Base-by-base conservation (phyloP, 2,888 invertebrate species). In the Ornithoptera priamus region DNA sequence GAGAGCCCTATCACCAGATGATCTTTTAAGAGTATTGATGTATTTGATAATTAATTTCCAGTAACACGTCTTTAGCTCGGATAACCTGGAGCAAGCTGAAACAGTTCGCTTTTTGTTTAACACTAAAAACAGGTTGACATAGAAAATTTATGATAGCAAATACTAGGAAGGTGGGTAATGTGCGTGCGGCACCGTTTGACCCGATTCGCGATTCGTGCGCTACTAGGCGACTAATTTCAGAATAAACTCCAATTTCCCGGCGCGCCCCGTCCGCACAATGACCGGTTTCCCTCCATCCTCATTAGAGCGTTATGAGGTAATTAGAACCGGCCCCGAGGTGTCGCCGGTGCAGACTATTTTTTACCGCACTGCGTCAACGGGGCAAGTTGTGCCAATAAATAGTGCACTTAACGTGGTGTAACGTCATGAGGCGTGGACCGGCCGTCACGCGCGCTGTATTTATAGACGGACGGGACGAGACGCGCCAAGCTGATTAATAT, bases 231-330 rank as follows among this genome's bases (percentile, higher is more conserved):
- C 65, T 56, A 65, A 69, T 65, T 65, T 46, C 42, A 61, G 56
- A 42, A 57, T 57, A 57, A 42, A 17, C 67, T 53, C 42, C 56
- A 65, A 59, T 65, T 62, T 56, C 61, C 65, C 56, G 64, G 20
- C 56, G 61, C 69, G 46, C 65, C 61, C 64, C 42, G 39, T 65
- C 53, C 69, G 65, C 66, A 65, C 64, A 61, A 60, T 69, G 62
- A 65, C 65, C 69, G 46, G 65, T 62, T 69, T 62, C 65, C 46
- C 57, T 57, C 62, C 69, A 70, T 70, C 69, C 69, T 62, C 69
- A 66, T 66, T 66, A 66, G 42, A 30, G 62, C 39, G 65, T 56
- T 24, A 36, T 30, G 36, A 50, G 66, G 50, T 64, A 70, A 70
- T 70, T 70, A 70, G 50, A 66, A 57, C 17, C 39, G 56, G 42